Evolutionary conservation across 2,888 invertebrate genomes (phyloP), one percentile per base, ranked within the genome.

Genomic region (Andricus quercusramuli): DNA sequence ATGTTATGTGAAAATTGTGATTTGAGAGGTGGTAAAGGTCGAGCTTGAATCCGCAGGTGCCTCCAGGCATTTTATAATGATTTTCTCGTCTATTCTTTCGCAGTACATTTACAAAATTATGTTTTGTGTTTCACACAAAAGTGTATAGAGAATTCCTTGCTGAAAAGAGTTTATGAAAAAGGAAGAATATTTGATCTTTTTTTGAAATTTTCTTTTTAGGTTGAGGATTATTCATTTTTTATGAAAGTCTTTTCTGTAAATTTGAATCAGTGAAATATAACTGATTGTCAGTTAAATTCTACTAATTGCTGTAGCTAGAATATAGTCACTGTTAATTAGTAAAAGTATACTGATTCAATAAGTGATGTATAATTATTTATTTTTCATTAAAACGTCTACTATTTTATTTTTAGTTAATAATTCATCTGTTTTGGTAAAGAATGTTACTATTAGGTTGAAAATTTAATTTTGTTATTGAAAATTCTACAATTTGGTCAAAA

Each of bases 41-140:
- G 66, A 17, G 32, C 32, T 22, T 44, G 22, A 44, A 68, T 68
- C 22, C 37, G 22, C 22, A 6, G 22, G 22, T 22, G 67, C 67
- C 67, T 44, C 15, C 25, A 15, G 41, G 67, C 67, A 44, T 68
- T 44, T 22, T 15, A 44, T 67, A 41, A 67, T 67, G 67, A 67
- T 68, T 68, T 68, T 22, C 4, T 22, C 22, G 22, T 15, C 67
- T 67, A 67, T 68, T 68, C 5, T 68, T 15, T 22, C 41, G 1
- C 25, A 15, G 62, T 11, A 9, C n/a, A 68, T 44, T 68, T 44
- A 22, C 41, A 68, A 68, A 44, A 68, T 68, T 68, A 68, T 68
- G 15, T 68, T n/a, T 66, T 68, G 8, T 68, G 13, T 67, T 22
- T 22, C 9, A 22, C 5, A 41, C 22, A 25, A 44, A 41, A 68